Conservation (phyloP, 2,888 invertebrate genomes). For the Zaprionus obscuricornis region DNA sequence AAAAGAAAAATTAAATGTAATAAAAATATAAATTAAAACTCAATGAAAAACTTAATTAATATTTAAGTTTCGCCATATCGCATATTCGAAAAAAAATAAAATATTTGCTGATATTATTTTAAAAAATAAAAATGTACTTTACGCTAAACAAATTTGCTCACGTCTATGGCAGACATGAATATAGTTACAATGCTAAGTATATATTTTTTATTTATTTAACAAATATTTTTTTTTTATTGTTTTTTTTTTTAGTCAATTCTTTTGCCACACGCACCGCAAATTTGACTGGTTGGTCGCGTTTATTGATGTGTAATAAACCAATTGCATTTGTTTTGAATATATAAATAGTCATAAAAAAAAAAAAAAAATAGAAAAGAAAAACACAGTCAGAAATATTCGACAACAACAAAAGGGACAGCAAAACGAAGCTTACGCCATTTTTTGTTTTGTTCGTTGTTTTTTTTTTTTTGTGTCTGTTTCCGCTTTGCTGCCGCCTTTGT, state of each 20-base stretch:
- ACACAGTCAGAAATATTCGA: slow-evolving; percentile 19
- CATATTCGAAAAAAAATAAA: too few species aligned
- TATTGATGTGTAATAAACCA: slow-evolving; percentile 81
- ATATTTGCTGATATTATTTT: too few species aligned
- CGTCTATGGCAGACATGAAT: slow-evolving; percentile 48
- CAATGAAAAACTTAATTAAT: too few species aligned
- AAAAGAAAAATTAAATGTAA: too few species aligned
- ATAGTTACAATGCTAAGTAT: too few species aligned
- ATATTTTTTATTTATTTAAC: slow-evolving; percentile 27
- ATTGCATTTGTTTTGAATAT: slow-evolving; percentile 81
- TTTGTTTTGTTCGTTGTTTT: slow-evolving; percentile 32
- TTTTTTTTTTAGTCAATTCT: not conserved
- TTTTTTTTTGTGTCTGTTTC: too few species aligned
- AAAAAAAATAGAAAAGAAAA: slow-evolving; percentile 1
- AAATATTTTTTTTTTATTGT: slow-evolving; percentile 21
- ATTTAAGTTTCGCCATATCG: too few species aligned
- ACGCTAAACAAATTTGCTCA: slow-evolving; percentile 58
- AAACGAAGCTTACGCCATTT: slow-evolving; percentile 54
- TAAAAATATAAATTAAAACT: not conserved
- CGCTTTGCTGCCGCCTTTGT: slow-evolving; percentile 43
- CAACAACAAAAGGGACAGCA: slow-evolving; percentile 20
- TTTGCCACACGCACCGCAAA: slow-evolving; percentile 55
- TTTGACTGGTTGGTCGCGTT: slow-evolving; percentile 58
- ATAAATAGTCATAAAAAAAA: slow-evolving; percentile 74
- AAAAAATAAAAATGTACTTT: not conserved